These are phyloP conservation scores for Ephialtes manifestator DNA, from an alignment of 2,888 invertebrate species.

Conservation along the genomic window DNA sequence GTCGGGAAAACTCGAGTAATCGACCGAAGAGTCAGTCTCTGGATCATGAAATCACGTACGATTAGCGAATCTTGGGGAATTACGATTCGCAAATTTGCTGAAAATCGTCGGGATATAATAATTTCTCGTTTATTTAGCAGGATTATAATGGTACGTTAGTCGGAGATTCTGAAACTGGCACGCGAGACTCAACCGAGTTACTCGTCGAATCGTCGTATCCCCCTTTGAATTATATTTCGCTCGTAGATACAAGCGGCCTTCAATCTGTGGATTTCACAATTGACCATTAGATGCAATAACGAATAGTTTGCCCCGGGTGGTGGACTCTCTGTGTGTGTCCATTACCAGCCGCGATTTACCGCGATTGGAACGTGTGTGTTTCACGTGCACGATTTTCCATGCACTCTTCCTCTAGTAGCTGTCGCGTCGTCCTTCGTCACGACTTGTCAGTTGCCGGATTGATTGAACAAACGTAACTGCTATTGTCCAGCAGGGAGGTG, in stretches of 20 bases:
- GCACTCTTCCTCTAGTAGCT: slow-evolving; percentile 19
- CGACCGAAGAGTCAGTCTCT: background rate
- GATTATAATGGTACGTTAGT: background rate
- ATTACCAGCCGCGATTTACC: slow-evolving; percentile 58
- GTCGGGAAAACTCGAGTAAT: background rate
- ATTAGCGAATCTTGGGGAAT: slow-evolving; percentile 1
- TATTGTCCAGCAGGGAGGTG: slow-evolving; percentile 17
- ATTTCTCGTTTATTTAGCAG: slow-evolving; percentile 10
- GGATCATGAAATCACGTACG: background rate
- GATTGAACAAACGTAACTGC: slow-evolving; percentile 60
- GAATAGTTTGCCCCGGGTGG: slow-evolving; percentile 64
- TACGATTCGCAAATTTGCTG: slow-evolving; percentile 1
- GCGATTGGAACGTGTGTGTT: slow-evolving; percentile 44
- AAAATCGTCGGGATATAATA: slow-evolving; percentile 8
- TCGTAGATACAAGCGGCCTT: slow-evolving; percentile 67
- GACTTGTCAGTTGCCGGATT: slow-evolving; percentile 50
- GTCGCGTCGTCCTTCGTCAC: slow-evolving; percentile 58
- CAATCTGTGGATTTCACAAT: slow-evolving; percentile 71
- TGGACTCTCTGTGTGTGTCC: slow-evolving; percentile 37
- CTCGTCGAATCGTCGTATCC: slow-evolving; percentile 59
- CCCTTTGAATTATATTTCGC: slow-evolving; percentile 67
- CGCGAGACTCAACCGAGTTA: slow-evolving; percentile 61
- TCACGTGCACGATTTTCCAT: slow-evolving; percentile 59
- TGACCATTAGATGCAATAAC: slow-evolving; percentile 73
- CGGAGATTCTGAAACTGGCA: slow-evolving; percentile 62